phyloP scores from a whole-genome alignment of 2,888 invertebrate genomes.

The Drosophila neonasuta region DNA sequence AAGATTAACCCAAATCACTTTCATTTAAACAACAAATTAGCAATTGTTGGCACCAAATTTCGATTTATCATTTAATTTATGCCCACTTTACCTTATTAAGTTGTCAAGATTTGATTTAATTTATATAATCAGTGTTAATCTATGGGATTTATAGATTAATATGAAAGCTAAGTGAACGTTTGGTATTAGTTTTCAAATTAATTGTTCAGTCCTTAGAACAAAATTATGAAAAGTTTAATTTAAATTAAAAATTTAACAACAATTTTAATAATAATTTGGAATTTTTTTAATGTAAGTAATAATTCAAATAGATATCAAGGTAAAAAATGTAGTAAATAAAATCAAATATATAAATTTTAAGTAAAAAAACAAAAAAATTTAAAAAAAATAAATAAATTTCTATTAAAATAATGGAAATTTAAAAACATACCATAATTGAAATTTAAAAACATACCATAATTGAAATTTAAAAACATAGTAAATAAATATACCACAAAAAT shows the following conservation, averaged over 20 bases:
- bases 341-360: too few species aligned
- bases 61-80: neutral
- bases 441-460: too few species aligned
- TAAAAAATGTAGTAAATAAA: too few species aligned
- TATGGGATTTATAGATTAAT: neutral
- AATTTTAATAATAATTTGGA: too few species aligned
- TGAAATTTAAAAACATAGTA: too few species aligned
- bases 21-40: neutral
- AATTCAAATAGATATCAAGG: too few species aligned
- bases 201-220: neutral
- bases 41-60: neutral
- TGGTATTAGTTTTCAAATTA: neutral
- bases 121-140: neutral
- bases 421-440: too few species aligned
- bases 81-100: neutral
- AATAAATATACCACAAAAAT: too few species aligned
- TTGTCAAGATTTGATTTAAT: neutral
- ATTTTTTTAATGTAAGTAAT: too few species aligned
- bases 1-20: neutral
- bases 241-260: too few species aligned
- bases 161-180: neutral
- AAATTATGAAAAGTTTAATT: too few species aligned
- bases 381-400: neutral
- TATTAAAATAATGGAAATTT: too few species aligned
- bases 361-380: neutral